Base-by-base conservation (phyloP, 2,113 vertebrate species). In the Pelvicachromis taeniatus region DNA sequence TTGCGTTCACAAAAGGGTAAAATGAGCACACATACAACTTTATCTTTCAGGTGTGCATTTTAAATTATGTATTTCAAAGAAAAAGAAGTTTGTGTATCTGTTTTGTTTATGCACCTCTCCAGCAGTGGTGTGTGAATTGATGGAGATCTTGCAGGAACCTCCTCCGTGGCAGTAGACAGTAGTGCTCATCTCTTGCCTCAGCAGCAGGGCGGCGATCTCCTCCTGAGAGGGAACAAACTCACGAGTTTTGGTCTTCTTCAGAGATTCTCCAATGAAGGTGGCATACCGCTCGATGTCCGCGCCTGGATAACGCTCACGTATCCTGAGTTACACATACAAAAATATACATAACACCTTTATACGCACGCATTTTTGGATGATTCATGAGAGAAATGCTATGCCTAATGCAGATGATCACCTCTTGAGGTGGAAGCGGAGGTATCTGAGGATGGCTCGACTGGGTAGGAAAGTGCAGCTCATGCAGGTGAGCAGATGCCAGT, bases 141-240 rank as follows among this genome's bases (percentile, higher is more conserved):
- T 98, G 92, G 97, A 97, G 94, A 98, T 98, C 95, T 98, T 97
- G 92, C 98, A 98, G 89, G 98, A 98, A 35, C 98, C 97, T 75
- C 97, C 98, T 2, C 98, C 98, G 6, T 98, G 97, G 80, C 98
- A 98, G 93, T 98, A 98, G 23, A 98, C 97, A 0, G 97, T 98
- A 1, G 97, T 98, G 89, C 96, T 96, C 98, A 98, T 98, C 93
- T 98, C 97, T 87, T 97, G 96, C 61, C 97, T 96, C 55, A 96
- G 96, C 78, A 98, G 95, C 90, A 98, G 96, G 81, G 98, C 98
- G 10, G 96, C 95, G 26, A 98, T 98, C 95, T 98, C 98, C 83
- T 98, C 97, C 94, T 98, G 97, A 63, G 97, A 98, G 2, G 98
- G 98, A 77, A 98, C 97, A 89, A 97, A 97, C 95, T 98, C 98